These are phyloP conservation scores for Echeneis naucrates DNA, from an alignment of 2,797 vertebrate species.

Conservation along the genomic window DNA sequence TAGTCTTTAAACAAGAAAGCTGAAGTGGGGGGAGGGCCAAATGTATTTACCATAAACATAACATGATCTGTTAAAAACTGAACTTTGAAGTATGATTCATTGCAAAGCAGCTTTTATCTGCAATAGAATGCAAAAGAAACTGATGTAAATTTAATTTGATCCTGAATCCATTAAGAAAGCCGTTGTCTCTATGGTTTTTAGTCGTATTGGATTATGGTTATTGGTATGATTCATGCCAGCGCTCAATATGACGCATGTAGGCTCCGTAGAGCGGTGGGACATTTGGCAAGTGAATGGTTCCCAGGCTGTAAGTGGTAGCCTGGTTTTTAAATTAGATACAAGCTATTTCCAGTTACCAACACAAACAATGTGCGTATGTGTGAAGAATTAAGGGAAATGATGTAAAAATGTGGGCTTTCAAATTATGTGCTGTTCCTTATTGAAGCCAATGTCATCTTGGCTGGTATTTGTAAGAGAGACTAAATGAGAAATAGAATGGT, in stretches of 20 bases:
- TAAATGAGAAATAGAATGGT: conserved; percentile 54
- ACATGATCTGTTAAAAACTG: not conserved
- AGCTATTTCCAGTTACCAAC: conserved; percentile 59
- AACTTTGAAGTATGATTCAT: not conserved
- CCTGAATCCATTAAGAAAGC: not conserved
- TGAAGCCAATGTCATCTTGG: conserved; percentile 43
- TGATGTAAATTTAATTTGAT: not conserved
- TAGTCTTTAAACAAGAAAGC: too few relatives aligned
- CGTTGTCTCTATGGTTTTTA: conserved; percentile 16
- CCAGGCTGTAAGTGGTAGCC: conserved; percentile 47
- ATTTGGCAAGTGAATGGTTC: conserved; percentile 54
- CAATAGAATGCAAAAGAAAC: not conserved
- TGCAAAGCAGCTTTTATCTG: not conserved
- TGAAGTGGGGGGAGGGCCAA: not conserved
- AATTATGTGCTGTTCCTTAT: conserved; percentile 42
- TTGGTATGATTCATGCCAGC: conserved; percentile 33
- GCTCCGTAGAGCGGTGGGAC: conserved; percentile 34
- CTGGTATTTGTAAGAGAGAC: conserved; percentile 36
- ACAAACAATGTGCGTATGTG: conserved; percentile 66
- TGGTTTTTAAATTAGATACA: conserved; percentile 44
- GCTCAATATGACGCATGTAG: conserved; percentile 67
- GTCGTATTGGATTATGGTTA: conserved; percentile 29
- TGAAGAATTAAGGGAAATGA: conserved; percentile 59
- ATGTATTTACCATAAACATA: not conserved
- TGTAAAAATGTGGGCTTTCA: conserved; percentile 70